These are phyloP conservation scores for Erebia epiphron DNA, from an alignment of 2,888 invertebrate genomes.

Conservation along the genomic window DNA sequence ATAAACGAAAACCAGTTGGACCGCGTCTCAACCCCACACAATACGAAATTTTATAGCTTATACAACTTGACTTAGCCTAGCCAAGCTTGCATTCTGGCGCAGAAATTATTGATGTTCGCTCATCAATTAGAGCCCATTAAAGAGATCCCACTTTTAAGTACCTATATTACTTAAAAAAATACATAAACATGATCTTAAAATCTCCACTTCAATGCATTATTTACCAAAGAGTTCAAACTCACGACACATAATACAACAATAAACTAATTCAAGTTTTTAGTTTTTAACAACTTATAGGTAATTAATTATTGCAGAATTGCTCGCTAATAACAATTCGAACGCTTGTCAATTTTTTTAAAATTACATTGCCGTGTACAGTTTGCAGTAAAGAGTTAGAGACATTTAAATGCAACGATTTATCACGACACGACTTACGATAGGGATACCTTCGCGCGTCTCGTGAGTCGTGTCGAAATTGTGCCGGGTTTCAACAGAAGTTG, in stretches of 20 bases:
- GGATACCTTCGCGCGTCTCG: slow-evolving; percentile 55
- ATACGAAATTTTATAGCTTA: slow-evolving; percentile 44
- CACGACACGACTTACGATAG: slow-evolving; percentile 46
- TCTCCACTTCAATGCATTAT: too few species aligned
- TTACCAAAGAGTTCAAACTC: too few species aligned
- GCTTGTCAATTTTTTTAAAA: slow-evolving; percentile 15
- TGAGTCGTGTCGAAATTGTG: slow-evolving; percentile 62
- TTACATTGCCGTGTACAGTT: slow-evolving; percentile 12
- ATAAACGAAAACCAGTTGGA: slow-evolving; percentile 44
- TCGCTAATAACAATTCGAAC: slow-evolving; percentile 7
- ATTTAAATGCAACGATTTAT: slow-evolving; percentile 41
- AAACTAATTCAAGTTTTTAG: too few species aligned
- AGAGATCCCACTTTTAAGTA: background rate
- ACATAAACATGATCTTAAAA: background rate
- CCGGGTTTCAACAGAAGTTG: slow-evolving; percentile 68
- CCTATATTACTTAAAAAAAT: background rate
- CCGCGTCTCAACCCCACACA: slow-evolving; percentile 43
- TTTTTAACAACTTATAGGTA: too few species aligned
- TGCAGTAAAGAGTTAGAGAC: slow-evolving; percentile 29
- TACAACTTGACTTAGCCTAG: slow-evolving; percentile 35
- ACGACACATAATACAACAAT: too few species aligned
- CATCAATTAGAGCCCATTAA: background rate
- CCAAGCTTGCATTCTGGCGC: slow-evolving; percentile 19
- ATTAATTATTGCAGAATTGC: too few species aligned
- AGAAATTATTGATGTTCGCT: slow-evolving; percentile 5